Base-by-base conservation (phyloP, 1,140 invertebrate genomes). In the Archivesica marissinica region DNA sequence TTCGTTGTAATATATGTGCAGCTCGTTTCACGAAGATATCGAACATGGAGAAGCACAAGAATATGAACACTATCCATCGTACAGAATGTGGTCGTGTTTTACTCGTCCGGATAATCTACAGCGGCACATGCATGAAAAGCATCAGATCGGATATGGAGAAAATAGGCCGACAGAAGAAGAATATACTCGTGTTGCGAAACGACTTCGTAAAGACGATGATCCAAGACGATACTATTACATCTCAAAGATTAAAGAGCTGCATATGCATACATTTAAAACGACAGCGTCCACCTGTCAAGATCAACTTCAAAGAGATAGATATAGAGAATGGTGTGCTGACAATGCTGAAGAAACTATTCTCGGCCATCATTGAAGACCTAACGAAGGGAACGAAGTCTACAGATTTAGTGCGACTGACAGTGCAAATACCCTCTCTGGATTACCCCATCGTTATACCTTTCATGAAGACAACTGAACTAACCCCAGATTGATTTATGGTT, bases 21-120 rank as follows among this genome's bases (percentile, higher is more conserved):
- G 59, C 47, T n/a, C n/a, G 11, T 11, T 64, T 64, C 25, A 64
- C 59, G 11, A 64, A 25, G 25, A 64, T 15, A 64, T 11, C 15
- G 13, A 64, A 64, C 25, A 13, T 64, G 59, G 59, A 64, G 11
- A 64, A 64, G 25, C 59, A 64, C 59, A 64, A 15, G 11, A 64
- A 64, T 28, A 28, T 64, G 11, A 15, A 64, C 59, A 64, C 11
- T 28, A 25, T 64, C 13, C 59, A 64, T 28, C 25, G 59, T 64
- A 11, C 13, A 13, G 47, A 50, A 50, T 50, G 59, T 28, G 59
- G 59, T 11, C 13, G 59, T 17, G 13, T 17, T 64, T 64, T 64
- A 64, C 13, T 64, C 13, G 59, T 17, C 25, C 59, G 13, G 59
- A 64, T 28, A 64, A 64, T 28, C 59, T 64, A 13, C 59, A 64